Conservation (phyloP, 2,113 vertebrate genomes). For the Plecturocebus donacophilus region DNA sequence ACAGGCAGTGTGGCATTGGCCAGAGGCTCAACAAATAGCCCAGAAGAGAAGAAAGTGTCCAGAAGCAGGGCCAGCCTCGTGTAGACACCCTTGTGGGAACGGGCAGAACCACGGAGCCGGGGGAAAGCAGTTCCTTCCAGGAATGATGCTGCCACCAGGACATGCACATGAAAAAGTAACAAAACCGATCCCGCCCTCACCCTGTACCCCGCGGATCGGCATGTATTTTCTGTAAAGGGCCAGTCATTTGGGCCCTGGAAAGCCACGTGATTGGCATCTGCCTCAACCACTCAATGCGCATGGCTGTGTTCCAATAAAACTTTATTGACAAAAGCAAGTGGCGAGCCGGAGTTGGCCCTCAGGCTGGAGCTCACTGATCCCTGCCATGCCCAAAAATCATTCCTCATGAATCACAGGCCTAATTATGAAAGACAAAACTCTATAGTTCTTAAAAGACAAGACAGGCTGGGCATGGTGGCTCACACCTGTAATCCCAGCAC, state of each 20-base stretch:
- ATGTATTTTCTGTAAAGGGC: neutral
- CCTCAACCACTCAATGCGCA: neutral
- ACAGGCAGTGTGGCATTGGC: neutral
- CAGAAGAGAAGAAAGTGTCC: too few relatives aligned
- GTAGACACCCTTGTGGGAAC: neutral
- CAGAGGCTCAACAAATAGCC: neutral
- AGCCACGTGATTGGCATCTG: neutral
- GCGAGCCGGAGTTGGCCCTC: neutral
- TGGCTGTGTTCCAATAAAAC: neutral
- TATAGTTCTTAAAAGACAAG: neutral
- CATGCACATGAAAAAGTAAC: neutral
- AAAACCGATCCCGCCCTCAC: neutral
- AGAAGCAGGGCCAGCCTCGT: neutral
- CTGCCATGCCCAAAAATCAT: neutral
- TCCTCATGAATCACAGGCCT: neutral
- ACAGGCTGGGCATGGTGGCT: too few relatives aligned
- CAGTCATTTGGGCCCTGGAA: neutral
- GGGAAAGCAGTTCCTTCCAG: too few relatives aligned
- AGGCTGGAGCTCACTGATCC: neutral
- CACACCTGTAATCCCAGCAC: too few relatives aligned
- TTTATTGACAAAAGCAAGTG: neutral
- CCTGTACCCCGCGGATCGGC: rapidly evolving
- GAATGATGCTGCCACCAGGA: neutral
- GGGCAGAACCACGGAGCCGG: too few relatives aligned
- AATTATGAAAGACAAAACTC: neutral